A percentile compares a stretch with the other conserved stretches of the same genome.
Conservation (phyloP, 2,797 vertebrate genomes). For the Apogon talboti region DNA sequence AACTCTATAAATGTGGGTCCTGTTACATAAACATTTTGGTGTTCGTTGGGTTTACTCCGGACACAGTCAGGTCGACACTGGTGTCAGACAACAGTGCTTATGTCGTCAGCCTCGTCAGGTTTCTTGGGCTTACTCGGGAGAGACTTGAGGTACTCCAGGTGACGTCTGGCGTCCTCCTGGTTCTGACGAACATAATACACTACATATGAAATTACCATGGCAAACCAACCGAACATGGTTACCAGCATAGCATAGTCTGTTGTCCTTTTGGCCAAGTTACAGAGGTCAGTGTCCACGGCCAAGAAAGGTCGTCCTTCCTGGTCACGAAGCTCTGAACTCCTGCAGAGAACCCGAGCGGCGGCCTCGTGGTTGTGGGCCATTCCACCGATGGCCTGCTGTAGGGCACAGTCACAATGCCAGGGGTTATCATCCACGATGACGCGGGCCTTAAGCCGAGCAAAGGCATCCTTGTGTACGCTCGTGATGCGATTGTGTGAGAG, state of each 20-base stretch:
- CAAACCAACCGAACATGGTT: conserved; percentile 99
- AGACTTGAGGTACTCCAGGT: conserved; percentile 99
- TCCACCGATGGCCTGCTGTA: conserved; percentile 95
- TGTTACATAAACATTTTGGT: conserved; percentile 56
- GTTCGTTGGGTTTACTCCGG: conserved; percentile 26
- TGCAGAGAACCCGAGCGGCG: conserved; percentile 91
- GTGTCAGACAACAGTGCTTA: conserved; percentile 96
- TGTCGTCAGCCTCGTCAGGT: conserved; percentile 94
- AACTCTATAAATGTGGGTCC: conserved; percentile 63
- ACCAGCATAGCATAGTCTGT: conserved; percentile 99
- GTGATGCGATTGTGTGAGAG: conserved; percentile 96
- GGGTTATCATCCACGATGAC: conserved; percentile 96
- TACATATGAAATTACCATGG: conserved; percentile 99
- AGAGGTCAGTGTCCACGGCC: conserved; percentile 93
- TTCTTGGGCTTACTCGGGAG: conserved; percentile 99
- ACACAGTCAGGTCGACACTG: conserved; percentile 14
- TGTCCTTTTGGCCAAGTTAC: conserved; percentile 96
- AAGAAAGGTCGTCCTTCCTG: conserved; percentile 92
- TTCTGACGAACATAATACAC: conserved; percentile 99
- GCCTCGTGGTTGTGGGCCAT: conserved; percentile 97
- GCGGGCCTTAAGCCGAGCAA: conserved; percentile 92
- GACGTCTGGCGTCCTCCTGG: conserved; percentile 95
- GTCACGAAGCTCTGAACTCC: conserved; percentile 92
- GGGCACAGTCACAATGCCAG: conserved; percentile 98
- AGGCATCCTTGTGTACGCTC: conserved; percentile 96